Evolutionary conservation across 2,888 invertebrate genomes (phyloP), one percentile per base, ranked within the genome.

Genomic region (Rosalia funebris): DNA sequence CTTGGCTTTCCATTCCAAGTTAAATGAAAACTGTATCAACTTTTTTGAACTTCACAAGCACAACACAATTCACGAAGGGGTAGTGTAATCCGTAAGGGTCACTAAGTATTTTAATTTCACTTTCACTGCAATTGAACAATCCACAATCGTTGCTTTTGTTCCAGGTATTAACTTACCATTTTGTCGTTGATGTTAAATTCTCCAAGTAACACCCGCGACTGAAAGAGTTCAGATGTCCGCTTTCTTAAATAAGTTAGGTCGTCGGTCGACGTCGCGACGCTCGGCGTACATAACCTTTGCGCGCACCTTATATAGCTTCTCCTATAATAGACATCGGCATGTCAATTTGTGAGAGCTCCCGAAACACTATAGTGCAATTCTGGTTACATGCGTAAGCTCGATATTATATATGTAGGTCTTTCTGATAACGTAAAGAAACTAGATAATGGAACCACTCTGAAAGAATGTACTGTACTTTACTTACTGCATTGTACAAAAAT

Each of bases 151-250:
- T 2, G 11, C 34, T 25, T 25, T n/a, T 34, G 11, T 34, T n/a
- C 34, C 3, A n/a, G 11, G 10, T n/a, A 11, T 12, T n/a, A 65
- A 78, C 79, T 79, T 78, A 80, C 80, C 80, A 80, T 80, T 71
- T 63, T 77, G 76, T 77, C 66, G 66, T 63, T 56, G 75, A 75
- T 76, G 75, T 77, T 71, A 65, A 65, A 63, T 70, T 76, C 73
- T 75, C 76, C 74, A 73, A 75, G 70, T 66, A 74, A 76, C 77
- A 76, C 78, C 77, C 77, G 77, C 79, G 77, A 80, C 80, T 80
- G 77, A 66, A n/a, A 66, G 66, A 62, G 52, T 53, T 57, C 46
- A 53, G 59, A 54, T 47, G 57, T 25, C 50, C 19, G 45, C 65
- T 68, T 62, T 69, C 78, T 79, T 80, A 79, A 77, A 78, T 79